Evolutionary conservation across 2,797 vertebrate species (phyloP).

Genomic region (Alcedo atthis): DNA sequence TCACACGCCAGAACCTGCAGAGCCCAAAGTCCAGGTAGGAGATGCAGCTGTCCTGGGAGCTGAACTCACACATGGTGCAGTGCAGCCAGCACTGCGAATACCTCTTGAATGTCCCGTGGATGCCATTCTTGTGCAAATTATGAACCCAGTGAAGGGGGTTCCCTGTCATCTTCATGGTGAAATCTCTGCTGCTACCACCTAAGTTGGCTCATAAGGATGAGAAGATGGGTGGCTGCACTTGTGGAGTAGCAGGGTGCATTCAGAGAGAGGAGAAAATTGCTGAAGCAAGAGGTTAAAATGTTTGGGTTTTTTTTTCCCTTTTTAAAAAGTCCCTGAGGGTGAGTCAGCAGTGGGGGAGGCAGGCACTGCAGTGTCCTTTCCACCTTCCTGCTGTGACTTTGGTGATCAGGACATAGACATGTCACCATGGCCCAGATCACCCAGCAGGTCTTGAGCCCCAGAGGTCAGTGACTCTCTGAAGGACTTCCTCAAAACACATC

Average conservation of each 20-base stretch:
- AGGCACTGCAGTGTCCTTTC: neutral
- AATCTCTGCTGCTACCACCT: no score
- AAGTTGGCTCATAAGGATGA: neutral
- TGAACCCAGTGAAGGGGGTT: neutral
- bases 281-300: neutral
- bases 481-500: neutral
- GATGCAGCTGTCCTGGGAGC: fast-evolving
- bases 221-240: neutral
- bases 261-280: neutral
- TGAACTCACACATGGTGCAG: fast-evolving
- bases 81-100: neutral
- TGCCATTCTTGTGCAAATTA: neutral
- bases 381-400: neutral
- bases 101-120: fast-evolving
- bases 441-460: neutral
- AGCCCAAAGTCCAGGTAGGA: conserved; percentile 92
- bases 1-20: conserved; percentile 92
- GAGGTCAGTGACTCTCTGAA: fast-evolving
- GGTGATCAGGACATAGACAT: neutral
- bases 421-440: neutral
- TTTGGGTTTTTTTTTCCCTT: fast-evolving
- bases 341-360: fast-evolving
- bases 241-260: neutral
- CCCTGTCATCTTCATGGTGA: fast-evolving
- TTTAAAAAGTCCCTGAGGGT: neutral